Evolutionary conservation across 2,797 vertebrate species (phyloP).

Genomic region (Bryconaethiops microstoma): DNA sequence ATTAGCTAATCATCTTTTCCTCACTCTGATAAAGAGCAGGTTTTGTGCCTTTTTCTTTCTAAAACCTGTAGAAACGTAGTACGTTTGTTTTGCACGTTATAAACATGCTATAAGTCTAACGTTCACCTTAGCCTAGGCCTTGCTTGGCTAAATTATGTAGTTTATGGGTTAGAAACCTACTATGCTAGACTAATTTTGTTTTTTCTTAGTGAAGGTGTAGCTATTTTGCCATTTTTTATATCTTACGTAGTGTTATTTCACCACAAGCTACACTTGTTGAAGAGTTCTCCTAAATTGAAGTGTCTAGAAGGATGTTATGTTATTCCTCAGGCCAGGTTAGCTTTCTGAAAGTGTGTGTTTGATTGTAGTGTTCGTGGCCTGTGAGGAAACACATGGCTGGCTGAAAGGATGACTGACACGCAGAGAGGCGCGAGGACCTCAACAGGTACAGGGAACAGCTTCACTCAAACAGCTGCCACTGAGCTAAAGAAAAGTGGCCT

Average conservation of each 20-base stretch:
- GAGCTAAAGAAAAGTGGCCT: too few relatives aligned
- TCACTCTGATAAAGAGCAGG: background rate
- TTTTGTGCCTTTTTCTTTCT: background rate
- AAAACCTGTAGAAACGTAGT: too few relatives aligned
- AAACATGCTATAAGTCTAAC: too few relatives aligned
- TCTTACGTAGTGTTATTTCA: too few relatives aligned
- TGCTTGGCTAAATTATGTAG: too few relatives aligned
- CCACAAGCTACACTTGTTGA: too few relatives aligned
- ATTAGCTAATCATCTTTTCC: background rate
- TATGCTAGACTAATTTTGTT: too few relatives aligned
- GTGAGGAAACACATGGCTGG: background rate
- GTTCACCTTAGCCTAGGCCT: too few relatives aligned
- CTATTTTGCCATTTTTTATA: too few relatives aligned
- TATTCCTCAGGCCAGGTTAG: background rate
- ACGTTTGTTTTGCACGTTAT: too few relatives aligned
- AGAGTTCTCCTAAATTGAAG: background rate
- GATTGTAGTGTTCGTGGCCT: constrained; percentile 9
- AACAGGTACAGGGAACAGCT: constrained; percentile 31
- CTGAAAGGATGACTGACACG: constrained; percentile 46
- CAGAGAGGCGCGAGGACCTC: constrained; percentile 43
- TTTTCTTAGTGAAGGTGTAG: too few relatives aligned
- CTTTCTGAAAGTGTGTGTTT: constrained; percentile 5
- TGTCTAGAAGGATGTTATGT: background rate
- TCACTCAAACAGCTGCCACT: background rate
- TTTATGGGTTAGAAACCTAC: too few relatives aligned